Base-by-base conservation (phyloP, 2,888 invertebrate genomes). In the Merodon equestris region DNA sequence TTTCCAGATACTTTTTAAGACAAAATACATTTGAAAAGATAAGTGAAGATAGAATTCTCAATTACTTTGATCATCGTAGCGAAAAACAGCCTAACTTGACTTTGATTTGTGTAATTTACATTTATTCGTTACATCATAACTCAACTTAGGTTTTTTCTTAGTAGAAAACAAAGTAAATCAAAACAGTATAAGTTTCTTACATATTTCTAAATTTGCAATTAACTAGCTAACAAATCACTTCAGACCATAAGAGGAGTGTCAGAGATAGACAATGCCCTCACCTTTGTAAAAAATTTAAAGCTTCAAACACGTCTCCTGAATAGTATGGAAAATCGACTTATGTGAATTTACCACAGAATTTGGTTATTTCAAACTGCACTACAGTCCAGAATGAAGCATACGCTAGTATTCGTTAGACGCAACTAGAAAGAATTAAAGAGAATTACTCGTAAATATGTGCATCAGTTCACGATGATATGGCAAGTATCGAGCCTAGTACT, bases 1-100 rank as follows among this genome's bases (percentile, higher is more conserved):
- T 36, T 36, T 7, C 7, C 36, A 36, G 36, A 9, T 10, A 9
- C 36, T 9, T 36, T 9, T 7, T 10, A 5, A 36, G 5, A 36
- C 5, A 36, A 36, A 36, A 9, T 36, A 36, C 10, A 36, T 36
- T 36, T 10, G 36, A 36, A 36, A 36, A 36, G 10, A 36, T 36
- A 36, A 36, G 10, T 36, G 36, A 36, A 36, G 7, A 36, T 9
- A 5, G 36, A 36, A 9, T 36, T 36, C 36, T 10, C 36, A 10
- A 36, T 36, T 36, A 36, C 7, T 9, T 36, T 10, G 36, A 36
- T 36, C 10, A n/a, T n/a, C n/a, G n/a, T n/a, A n/a, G n/a, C n/a
- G n/a, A n/a, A n/a, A n/a, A n/a, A n/a, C n/a, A n/a, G 19, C 19
- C 13, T 44, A n/a, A 44, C 44, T 44, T 44, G 44, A 44, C 44